These are phyloP conservation scores for Podarcis cretensis DNA, from an alignment of 2,113 vertebrate genomes.

Conservation along the genomic window DNA sequence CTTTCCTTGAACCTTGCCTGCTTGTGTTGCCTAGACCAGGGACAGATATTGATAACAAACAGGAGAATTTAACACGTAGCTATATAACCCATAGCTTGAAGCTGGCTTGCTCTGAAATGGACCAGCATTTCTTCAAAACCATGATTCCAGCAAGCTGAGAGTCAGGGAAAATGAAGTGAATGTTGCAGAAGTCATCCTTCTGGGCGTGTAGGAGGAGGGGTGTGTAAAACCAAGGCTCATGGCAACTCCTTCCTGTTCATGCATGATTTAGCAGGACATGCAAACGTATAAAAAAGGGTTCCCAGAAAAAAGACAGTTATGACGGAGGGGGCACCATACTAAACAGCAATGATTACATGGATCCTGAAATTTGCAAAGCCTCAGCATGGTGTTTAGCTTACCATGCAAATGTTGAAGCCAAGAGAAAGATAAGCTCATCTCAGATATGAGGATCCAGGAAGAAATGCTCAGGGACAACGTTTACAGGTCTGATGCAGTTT, in stretches of 20 bases:
- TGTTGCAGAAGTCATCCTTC: too few species aligned
- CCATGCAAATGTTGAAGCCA: not conserved
- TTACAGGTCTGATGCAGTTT: not conserved
- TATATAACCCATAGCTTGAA: not conserved
- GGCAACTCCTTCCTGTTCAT: not conserved
- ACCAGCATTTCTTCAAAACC: not conserved
- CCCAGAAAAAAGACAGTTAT: too few species aligned
- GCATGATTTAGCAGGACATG: not conserved
- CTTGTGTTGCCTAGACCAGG: not conserved
- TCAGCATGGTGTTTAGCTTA: not conserved
- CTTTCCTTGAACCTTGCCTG: not conserved
- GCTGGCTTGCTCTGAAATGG: not conserved
- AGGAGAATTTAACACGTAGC: too few species aligned
- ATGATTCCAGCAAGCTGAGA: not conserved
- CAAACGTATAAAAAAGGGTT: too few species aligned
- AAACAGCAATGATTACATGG: not conserved
- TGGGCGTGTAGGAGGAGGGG: not conserved
- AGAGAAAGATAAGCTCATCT: not conserved
- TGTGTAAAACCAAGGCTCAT: too few species aligned
- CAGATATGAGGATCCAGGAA: not conserved
- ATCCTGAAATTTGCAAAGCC: conserved; percentile 13
- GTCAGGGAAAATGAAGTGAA: not conserved
- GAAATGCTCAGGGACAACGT: not conserved
- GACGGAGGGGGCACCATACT: too few species aligned
- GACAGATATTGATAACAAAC: not conserved